Base-by-base conservation (phyloP, 2,113 vertebrate species). In the Castor canadensis region DNA sequence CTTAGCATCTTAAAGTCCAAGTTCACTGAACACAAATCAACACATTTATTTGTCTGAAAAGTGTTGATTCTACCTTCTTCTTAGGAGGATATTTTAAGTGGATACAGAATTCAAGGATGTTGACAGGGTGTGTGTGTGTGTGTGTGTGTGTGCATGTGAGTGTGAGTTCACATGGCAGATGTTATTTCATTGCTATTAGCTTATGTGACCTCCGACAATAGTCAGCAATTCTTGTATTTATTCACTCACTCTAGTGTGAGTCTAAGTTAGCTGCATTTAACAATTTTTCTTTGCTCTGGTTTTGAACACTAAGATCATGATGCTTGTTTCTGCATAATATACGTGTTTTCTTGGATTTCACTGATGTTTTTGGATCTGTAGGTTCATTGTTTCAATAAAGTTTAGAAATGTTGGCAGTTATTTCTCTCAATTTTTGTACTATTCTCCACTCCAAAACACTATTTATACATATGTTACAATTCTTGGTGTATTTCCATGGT, bases 81-180 rank as follows among this genome's bases (percentile, higher is more conserved):
- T 40, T n/a, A n/a, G 3, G 20, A 28, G 6, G 11, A 28, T 40
- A n/a, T 38, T 22, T 58, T 52, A 58, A 28, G 7, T 28, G 54
- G n/a, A 7, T 58, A 40, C 9, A 40, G 13, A 26, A 58, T 80
- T 58, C 20, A 56, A 80, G 22, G 20, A 40, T 58, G 52, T 38
- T 1, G 1, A n/a, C 28, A 38, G 35, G 19, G 7, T n/a, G n/a
- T n/a, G n/a, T n/a, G n/a, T n/a, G 10, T 3, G 26, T n/a, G 76
- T 38, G n/a, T 58, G 56, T 58, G 15, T 58, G n/a, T 40, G n/a
- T n/a, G n/a, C n/a, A n/a, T n/a, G n/a, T n/a, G n/a, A n/a, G n/a
- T n/a, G n/a, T n/a, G n/a, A n/a, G 13, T 80, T 52, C 38, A 12
- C n/a, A 28, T 6, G 16, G 5, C 13, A 32, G 35, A 16, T 58